A percentile compares a stretch with the other conserved stretches of the same genome.
These are phyloP conservation scores for Cheracebus regulus DNA, from an alignment of 2,797 vertebrate species.

Conservation along the genomic window DNA sequence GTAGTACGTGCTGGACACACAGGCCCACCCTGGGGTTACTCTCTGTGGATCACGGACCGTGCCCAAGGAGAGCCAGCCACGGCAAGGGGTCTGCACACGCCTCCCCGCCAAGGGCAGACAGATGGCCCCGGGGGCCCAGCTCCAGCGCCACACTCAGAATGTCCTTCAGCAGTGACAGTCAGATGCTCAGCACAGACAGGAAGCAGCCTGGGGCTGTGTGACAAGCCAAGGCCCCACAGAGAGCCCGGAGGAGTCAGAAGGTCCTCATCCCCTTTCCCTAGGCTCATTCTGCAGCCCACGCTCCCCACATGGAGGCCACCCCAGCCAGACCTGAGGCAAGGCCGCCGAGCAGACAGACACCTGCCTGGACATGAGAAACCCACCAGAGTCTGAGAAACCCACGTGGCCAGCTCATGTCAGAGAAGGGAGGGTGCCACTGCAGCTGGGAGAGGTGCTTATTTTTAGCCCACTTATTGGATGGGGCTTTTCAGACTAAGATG, in stretches of 20 bases:
- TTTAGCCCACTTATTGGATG: constrained; percentile 60
- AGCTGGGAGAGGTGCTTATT: not conserved
- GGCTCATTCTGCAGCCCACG: not conserved
- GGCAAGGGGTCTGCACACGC: accelerated
- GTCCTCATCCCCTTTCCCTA: not conserved
- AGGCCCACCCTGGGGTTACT: no score
- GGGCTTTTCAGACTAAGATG: constrained; percentile 35
- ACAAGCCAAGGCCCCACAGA: not conserved
- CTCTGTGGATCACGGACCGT: not conserved
- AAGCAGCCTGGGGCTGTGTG: not conserved
- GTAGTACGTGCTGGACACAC: no score
- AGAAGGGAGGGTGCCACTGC: not conserved
- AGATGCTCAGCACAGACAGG: not conserved
- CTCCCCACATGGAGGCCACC: accelerated
- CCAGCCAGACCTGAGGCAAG: not conserved
- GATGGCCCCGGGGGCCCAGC: not conserved
- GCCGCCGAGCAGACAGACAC: not conserved
- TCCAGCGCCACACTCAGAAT: not conserved
- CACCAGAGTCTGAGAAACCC: not conserved
- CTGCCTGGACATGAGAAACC: not conserved
- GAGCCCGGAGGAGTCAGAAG: not conserved
- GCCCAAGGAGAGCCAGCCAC: not conserved
- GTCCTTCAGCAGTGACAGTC: not conserved
- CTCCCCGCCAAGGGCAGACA: not conserved
- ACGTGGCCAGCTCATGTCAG: not conserved